Base-by-base conservation (phyloP, 92 coral and sea anemone species). In the Porites divaricata region DNA sequence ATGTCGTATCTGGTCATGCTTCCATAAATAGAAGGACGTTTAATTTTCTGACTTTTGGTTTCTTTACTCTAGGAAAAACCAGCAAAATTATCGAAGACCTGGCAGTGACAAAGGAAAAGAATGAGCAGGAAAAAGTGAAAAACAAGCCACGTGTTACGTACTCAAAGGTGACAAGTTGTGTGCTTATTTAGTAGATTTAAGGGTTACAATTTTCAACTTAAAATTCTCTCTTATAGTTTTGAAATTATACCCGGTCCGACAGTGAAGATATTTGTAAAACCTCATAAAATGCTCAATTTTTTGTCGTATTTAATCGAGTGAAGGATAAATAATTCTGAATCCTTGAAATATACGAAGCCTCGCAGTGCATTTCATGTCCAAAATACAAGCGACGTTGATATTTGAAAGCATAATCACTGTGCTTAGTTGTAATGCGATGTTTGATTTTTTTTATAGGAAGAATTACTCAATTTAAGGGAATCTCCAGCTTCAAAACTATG, bases 401-500 rank as follows among this genome's bases (percentile, higher is more conserved):
- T 12, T 9, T n/a, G 10, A 12, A 19, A 50, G 11, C 14, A 4
- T 1, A 19, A 53, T 26, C 17, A 35, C 8, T 15, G 48, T 28
- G 20, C 45, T 7, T 24, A 19, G 1, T 78, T 12, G 71, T 59
- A 6, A 24, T 61, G 17, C 9, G 59, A 9, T 81, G 68, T 70
- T 70, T 54, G 11, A 45, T 54, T 59, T 81, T 53, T 85, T 75
- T 78, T 54, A 63, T 57, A 96, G 99, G 98, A 96, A 10, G 96
- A 94, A 35, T 72, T 94, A 53, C 71, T 88, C 50, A 86, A 88
- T 20, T 26, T 96, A 23, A 94, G 91, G 75, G 98, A 86, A 22
- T 81, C 90, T 48, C 92, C 98, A 50, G 92, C 92, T 10, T 92
- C 95, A 4, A 89, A 92, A 48, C 74, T 88, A 8, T 93, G 98